Evolutionary conservation across 1,140 invertebrate species (phyloP).

Genomic region (Armadillidium nasatum): DNA sequence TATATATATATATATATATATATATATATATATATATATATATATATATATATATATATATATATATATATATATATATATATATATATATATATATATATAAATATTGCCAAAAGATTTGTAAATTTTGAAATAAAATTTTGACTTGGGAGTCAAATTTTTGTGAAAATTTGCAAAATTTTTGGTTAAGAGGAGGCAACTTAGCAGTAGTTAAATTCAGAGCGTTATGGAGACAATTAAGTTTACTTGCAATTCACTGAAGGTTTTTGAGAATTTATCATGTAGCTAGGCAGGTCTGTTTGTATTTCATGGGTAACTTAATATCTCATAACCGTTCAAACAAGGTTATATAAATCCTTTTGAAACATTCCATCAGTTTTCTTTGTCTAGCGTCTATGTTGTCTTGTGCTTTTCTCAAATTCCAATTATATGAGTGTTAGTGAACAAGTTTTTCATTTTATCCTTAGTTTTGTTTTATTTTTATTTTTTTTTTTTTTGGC

Average conservation of each 20-base stretch:
- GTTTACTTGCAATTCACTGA: background rate
- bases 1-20: no score
- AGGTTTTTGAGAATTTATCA: background rate
- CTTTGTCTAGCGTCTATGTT: background rate
- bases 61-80: no score
- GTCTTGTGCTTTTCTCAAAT: slow-evolving; percentile 7
- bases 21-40: no score
- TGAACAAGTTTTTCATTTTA: background rate
- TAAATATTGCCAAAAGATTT: no score
- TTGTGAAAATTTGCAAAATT: background rate
- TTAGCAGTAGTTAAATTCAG: background rate
- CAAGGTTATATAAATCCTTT: background rate
- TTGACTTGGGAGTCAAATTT: no score
- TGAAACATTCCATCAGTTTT: background rate
- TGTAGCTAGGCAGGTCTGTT: background rate
- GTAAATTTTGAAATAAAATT: no score
- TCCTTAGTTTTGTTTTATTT: background rate
- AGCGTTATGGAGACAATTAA: background rate
- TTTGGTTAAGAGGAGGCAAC: background rate
- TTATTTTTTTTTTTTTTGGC: no score
- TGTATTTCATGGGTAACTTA: no score
- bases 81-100: no score
- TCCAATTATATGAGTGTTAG: slow-evolving; percentile 7
- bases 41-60: no score
- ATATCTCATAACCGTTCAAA: no score